Base-by-base conservation (phyloP, 2,797 vertebrate species). In the Bovichtus variegatus region DNA sequence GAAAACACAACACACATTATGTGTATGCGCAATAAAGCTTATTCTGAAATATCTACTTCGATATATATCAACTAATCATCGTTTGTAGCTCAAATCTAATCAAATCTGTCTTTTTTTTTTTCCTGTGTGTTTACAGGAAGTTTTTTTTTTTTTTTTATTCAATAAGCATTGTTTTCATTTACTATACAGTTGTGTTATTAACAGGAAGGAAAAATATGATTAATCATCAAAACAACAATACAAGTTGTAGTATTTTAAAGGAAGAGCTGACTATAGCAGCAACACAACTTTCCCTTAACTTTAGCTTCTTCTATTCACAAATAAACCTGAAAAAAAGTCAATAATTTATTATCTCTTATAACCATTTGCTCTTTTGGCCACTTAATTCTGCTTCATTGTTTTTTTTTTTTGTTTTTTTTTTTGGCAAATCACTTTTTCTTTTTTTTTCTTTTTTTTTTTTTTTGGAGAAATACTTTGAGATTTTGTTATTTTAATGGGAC, bases 401-500 rank as follows among this genome's bases (percentile, higher is more conserved):
- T n/a, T n/a, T n/a, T n/a, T 31, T n/a, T n/a, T n/a, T 5, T 12
- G 49, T 2, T 21, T n/a, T 5, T 12, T 49, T 2, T 21, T n/a
- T n/a, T n/a, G n/a, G 34, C 34, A 7, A 15, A 27, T 16, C 25
- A 61, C 16, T 11, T 44, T 11, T 3, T 25, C 27, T 40, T 23
- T 29, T 9, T 46, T 51, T 38, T 8, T 18, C 18, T n/a, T n/a
- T n/a, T n/a, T n/a, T n/a, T n/a, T n/a, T 16, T 41, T 25, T 25
- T n/a, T 38, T 9, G 12, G 47, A 61, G 59, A 81, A 74, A 82
- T 36, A 9, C 15, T 62, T 34, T 36, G 3, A 41, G n/a, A 49
- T 38, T 38, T 18, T 47, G 7, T 57, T 46, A 1, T 68, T 44
- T 49, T 19, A 59, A 64, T 31, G 19, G 16, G 8, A 4, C 8